Base-by-base conservation (phyloP, 2,888 invertebrate genomes). In the Lochmaea capreae region DNA sequence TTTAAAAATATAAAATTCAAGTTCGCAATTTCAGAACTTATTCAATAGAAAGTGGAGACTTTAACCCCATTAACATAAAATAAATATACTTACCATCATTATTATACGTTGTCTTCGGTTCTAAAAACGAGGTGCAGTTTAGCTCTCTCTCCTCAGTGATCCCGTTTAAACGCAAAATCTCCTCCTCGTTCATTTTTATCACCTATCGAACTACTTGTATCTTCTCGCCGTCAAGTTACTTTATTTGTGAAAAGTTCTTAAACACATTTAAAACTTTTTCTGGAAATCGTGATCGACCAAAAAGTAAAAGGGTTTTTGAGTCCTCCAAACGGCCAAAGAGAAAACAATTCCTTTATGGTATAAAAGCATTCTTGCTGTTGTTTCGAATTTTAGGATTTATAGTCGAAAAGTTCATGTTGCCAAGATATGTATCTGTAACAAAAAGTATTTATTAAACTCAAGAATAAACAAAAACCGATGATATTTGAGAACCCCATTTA, bases 151-250 rank as follows among this genome's bases (percentile, higher is more conserved):
- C 74, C 46, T 77, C 75, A 22, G 73, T 76, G 65, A 78, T 77
- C 5, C 59, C 67, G 12, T 66, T 72, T 16, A 75, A 63, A 18
- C 74, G 71, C 10, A 65, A 43, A 63, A 65, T 72, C 39, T 77
- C 77, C 42, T 78, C 76, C n/a, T 78, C 77, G 43, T 73, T 76
- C 78, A 78, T 78, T n/a, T 65, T 75, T 18, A n/a, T 33, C 42
- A 49, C 49, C 54, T 42, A 62, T 33, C n/a, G 2, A 59, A 59
- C 43, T 16, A 43, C 43, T 43, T 4, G 16, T 43, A 3, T 63
- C 11, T 43, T 16, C 16, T 33, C 14, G 10, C n/a, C n/a, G 14
- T 63, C 14, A 8, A 63, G 43, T 63, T 16, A 10, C 33, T 63
- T 63, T 63, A 43, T 18, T 42, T 63, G 12, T 9, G 11, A 18